Percentiles rank a stretch among this genome's conserved stretches.
Conservation (phyloP, 2,797 vertebrate genomes). For the Helostoma temminkii region DNA sequence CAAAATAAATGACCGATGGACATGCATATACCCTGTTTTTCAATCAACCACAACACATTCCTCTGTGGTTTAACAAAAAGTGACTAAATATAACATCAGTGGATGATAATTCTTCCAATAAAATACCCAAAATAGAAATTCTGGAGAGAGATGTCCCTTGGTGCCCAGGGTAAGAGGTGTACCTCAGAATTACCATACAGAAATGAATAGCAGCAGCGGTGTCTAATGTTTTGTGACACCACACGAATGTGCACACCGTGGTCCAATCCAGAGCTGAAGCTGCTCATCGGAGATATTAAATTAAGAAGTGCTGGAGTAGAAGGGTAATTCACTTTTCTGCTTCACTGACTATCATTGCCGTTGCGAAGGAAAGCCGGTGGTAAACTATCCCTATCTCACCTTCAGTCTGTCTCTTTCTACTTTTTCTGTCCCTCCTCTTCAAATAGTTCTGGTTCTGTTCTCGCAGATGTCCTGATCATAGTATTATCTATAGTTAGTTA, state of each 20-base stretch:
- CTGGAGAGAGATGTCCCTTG: slow-evolving; percentile 69
- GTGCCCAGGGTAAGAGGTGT: slow-evolving; percentile 69
- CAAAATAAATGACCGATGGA: slow-evolving; percentile 61
- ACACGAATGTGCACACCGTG: slow-evolving; percentile 89
- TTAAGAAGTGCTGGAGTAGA: slow-evolving; percentile 97
- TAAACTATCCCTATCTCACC: slow-evolving; percentile 76
- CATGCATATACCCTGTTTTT: slow-evolving; percentile 63
- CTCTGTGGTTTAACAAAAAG: slow-evolving; percentile 50
- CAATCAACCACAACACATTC: slow-evolving; percentile 62
- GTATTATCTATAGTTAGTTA: too few relatives aligned
- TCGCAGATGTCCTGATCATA: slow-evolving; percentile 9
- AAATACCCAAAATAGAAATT: slow-evolving; percentile 73
- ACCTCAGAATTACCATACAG: slow-evolving; percentile 88
- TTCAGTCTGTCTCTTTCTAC: slow-evolving; percentile 33
- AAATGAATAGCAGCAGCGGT: slow-evolving; percentile 90
- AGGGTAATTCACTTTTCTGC: slow-evolving; percentile 99
- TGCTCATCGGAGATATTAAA: slow-evolving; percentile 97
- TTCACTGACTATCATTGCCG: slow-evolving; percentile 91
- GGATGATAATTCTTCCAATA: slow-evolving; percentile 74
- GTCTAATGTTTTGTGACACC: slow-evolving; percentile 96
- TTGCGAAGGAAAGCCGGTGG: slow-evolving; percentile 78
- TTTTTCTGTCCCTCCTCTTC: slow-evolving; percentile 12
- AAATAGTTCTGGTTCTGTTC: slow-evolving; percentile 29
- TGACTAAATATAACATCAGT: slow-evolving; percentile 76
- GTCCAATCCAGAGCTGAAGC: slow-evolving; percentile 84